Conservation (phyloP, 1,140 invertebrate genomes). For the Formica selysi region DNA sequence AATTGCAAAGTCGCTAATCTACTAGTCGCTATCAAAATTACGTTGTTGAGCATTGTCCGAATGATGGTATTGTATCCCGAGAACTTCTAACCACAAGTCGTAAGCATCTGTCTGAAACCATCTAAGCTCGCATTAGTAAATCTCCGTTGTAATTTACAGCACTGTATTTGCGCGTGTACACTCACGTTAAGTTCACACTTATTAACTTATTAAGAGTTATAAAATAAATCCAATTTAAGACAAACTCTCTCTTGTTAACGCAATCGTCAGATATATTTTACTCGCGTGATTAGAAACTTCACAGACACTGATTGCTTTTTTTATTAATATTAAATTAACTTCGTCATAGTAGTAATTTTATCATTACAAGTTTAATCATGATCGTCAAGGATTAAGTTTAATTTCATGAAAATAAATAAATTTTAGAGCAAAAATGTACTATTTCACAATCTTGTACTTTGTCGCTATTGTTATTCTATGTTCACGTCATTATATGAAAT, state of each 20-base stretch:
- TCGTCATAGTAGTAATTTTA: neutral
- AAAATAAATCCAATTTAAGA: neutral
- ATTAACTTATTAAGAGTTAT: neutral
- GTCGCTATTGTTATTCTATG: neutral
- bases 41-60: slow-evolving; percentile 36
- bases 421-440: neutral
- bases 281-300: neutral
- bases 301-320: neutral
- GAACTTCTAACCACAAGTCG: slow-evolving; percentile 50
- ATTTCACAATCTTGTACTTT: neutral
- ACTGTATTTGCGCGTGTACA: neutral
- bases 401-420: slow-evolving; percentile 5
- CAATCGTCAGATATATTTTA: neutral
- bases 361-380: neutral
- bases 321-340: slow-evolving; percentile 18
- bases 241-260: neutral
- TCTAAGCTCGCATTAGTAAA: slow-evolving; percentile 32
- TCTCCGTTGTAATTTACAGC: slow-evolving; percentile 34
- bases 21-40: slow-evolving; percentile 47
- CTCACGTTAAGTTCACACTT: neutral
- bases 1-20: slow-evolving; percentile 47
- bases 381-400: neutral
- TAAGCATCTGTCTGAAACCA: slow-evolving; percentile 48
- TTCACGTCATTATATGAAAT: neutral
- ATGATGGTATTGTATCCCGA: slow-evolving; percentile 31